A percentile compares a stretch with the other conserved stretches of the same genome.
Evolutionary conservation across 2,888 invertebrate genomes (phyloP).

Genomic region (Epistrophe eligans): DNA sequence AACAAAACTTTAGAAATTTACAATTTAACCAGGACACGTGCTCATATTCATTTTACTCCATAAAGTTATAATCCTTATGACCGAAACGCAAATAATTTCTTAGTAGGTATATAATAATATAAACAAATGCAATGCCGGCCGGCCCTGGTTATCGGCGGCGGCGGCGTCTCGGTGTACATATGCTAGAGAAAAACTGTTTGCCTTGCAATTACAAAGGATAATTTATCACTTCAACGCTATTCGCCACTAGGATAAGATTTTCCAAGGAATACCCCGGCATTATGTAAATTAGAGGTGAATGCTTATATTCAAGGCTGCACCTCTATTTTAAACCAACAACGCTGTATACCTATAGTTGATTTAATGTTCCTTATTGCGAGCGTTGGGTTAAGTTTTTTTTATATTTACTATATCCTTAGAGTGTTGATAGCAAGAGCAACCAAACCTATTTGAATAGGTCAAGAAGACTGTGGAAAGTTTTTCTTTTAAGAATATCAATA

Average conservation of each 20-base stretch:
- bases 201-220: constrained; percentile 56
- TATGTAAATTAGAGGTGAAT: constrained; percentile 44
- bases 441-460: neutral
- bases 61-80: constrained; percentile 53
- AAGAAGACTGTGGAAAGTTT: constrained; percentile 6
- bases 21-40: constrained; percentile 18
- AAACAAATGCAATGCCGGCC: constrained; percentile 47
- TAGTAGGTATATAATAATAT: neutral
- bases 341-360: constrained; percentile 23
- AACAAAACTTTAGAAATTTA: neutral
- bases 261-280: constrained; percentile 23
- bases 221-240: constrained; percentile 49
- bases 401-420: neutral
- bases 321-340: constrained; percentile 38
- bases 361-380: constrained; percentile 15
- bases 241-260: constrained; percentile 59
- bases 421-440: neutral
- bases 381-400: neutral
- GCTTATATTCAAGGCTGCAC: constrained; percentile 39
- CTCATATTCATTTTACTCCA: neutral
- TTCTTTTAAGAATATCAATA: neutral
- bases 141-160: neutral
- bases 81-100: constrained; percentile 37
- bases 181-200: constrained; percentile 37
- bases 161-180: neutral